phyloP scores from a whole-genome alignment of 2,113 vertebrate species.

The Sinocyclocheilus grahami region DNA sequence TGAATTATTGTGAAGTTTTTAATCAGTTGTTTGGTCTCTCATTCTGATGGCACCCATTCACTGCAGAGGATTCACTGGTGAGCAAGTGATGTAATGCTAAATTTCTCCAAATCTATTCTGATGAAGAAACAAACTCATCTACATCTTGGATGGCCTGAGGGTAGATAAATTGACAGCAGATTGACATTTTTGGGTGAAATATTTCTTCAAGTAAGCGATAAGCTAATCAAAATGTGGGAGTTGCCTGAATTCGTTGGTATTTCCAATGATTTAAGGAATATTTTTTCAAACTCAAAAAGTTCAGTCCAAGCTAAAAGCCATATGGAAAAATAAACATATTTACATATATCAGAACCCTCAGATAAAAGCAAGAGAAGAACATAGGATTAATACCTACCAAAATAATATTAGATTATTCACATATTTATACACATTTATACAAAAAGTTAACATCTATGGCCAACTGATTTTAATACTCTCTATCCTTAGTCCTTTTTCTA shows the following conservation, averaged over 20 bases:
- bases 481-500: background rate
- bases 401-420: constrained; percentile 54
- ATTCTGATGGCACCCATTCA: too few relatives aligned
- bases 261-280: background rate
- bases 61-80: too few relatives aligned
- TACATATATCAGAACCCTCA: background rate
- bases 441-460: constrained; percentile 38
- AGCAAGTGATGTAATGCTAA: too few relatives aligned
- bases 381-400: constrained; percentile 18
- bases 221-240: background rate
- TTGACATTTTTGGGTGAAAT: too few relatives aligned
- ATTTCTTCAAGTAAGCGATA: too few relatives aligned
- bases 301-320: background rate
- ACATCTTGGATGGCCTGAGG: too few relatives aligned
- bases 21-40: too few relatives aligned
- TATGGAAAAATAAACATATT: constrained; percentile 29
- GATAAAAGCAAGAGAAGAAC: background rate
- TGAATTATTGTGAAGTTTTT: too few relatives aligned
- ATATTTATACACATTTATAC: constrained; percentile 65
- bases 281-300: background rate
- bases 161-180: too few relatives aligned
- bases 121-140: too few relatives aligned
- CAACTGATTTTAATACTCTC: background rate
- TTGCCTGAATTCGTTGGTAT: constrained; percentile 10
- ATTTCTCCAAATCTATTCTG: too few relatives aligned